phyloP scores from a whole-genome alignment of 2,888 invertebrate genomes.

The Drosophila bunnanda region DNA sequence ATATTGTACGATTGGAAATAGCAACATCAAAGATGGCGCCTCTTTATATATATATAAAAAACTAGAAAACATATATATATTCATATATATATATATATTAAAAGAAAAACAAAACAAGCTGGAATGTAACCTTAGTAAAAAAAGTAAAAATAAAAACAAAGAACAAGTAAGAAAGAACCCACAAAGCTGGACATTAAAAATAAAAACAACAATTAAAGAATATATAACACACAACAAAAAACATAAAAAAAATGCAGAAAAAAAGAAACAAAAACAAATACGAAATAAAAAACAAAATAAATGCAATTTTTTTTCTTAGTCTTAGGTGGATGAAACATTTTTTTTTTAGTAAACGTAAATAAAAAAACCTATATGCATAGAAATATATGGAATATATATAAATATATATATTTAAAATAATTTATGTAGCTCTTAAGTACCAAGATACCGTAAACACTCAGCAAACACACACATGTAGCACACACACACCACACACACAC shows the following conservation, averaged over 20 bases:
- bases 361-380: slow-evolving; percentile 45
- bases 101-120: slow-evolving; percentile 36
- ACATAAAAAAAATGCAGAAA: slow-evolving; percentile 2
- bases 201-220: neutral
- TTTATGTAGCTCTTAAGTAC: slow-evolving; percentile 78
- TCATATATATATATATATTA: slow-evolving; percentile 30
- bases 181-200: slow-evolving; percentile 9
- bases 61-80: slow-evolving; percentile 38
- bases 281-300: slow-evolving; percentile 48
- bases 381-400: slow-evolving; percentile 31
- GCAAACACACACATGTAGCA: slow-evolving; percentile 34
- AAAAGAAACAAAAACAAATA: slow-evolving; percentile 32
- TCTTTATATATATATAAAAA: slow-evolving; percentile 38
- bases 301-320: slow-evolving; percentile 74
- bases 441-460: slow-evolving; percentile 51
- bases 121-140: slow-evolving; percentile 72
- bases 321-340: slow-evolving; percentile 67
- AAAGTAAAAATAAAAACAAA: slow-evolving; percentile 11
- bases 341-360: slow-evolving; percentile 77
- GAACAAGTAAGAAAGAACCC: slow-evolving; percentile 11
- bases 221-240: neutral
- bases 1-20: slow-evolving; percentile 42
- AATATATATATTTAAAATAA: slow-evolving; percentile 72
- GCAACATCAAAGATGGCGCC: slow-evolving; percentile 80
- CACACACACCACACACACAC: slow-evolving; percentile 32